Conservation (phyloP, 2,797 vertebrate genomes). For the Halcyon leucocephala region DNA sequence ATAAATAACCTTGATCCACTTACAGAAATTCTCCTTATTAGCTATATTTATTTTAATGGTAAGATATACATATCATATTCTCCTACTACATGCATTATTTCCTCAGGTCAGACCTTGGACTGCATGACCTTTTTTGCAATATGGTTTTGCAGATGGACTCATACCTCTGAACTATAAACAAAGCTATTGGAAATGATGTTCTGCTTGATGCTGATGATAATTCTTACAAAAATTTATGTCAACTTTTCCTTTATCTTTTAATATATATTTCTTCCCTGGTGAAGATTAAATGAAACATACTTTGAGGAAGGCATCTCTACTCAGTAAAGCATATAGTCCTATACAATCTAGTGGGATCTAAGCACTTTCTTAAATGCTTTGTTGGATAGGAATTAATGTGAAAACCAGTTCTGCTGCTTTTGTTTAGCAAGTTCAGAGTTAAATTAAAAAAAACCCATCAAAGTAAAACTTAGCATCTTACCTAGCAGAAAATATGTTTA, state of each 20-base stretch:
- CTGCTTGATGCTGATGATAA: background rate
- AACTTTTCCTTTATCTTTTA: background rate
- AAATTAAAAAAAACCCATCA: background rate
- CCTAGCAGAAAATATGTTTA: background rate
- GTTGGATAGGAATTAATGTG: background rate
- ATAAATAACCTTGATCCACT: constrained; percentile 82
- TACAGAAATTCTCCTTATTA: constrained; percentile 87
- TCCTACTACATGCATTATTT: background rate
- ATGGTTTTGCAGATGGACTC: background rate
- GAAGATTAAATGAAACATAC: background rate
- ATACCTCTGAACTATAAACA: background rate
- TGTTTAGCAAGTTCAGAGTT: background rate
- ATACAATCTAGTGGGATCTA: background rate
- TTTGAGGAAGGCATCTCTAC: background rate
- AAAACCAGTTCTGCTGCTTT: background rate
- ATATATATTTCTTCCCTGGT: background rate
- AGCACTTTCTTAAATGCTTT: background rate
- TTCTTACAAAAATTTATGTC: background rate
- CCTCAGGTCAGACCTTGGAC: background rate
- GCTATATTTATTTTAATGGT: constrained; percentile 91
- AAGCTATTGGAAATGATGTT: background rate
- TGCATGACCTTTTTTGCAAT: background rate
- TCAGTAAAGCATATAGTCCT: background rate
- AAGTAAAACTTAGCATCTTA: background rate
- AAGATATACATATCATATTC: constrained; percentile 36